Percentiles rank a stretch among this genome's conserved stretches.
Evolutionary conservation across 2,888 invertebrate genomes (phyloP).

Genomic region (Eristalis pertinax): DNA sequence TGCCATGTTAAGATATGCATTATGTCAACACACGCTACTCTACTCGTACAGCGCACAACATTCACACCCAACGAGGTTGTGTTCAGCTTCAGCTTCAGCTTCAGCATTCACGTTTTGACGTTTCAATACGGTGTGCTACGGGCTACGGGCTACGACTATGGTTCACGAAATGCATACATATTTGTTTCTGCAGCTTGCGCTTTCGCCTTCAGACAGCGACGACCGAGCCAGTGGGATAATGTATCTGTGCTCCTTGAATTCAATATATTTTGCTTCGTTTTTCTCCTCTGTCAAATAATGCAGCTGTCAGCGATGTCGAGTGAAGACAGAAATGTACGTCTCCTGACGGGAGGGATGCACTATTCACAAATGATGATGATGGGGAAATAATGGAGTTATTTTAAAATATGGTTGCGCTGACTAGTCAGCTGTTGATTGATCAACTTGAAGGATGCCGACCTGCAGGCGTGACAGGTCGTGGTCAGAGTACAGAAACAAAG

Average conservation of each 20-base stretch:
- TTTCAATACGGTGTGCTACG: slow-evolving; percentile 58
- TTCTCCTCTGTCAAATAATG: slow-evolving; percentile 47
- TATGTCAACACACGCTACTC: slow-evolving; percentile 49
- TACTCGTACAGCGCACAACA: not conserved
- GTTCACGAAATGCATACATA: slow-evolving; percentile 27
- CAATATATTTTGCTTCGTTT: not conserved
- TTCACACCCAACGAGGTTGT: slow-evolving; percentile 30
- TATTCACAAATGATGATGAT: not conserved
- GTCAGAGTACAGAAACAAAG: not conserved
- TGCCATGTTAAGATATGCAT: slow-evolving; percentile 65
- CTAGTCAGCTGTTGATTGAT: not conserved
- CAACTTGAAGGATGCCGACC: not conserved
- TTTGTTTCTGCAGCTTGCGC: slow-evolving; percentile 7
- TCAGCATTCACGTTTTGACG: slow-evolving; percentile 61
- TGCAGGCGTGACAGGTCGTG: not conserved
- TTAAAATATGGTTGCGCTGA: not conserved
- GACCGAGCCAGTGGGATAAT: not conserved
- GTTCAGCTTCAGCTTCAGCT: too few species aligned
- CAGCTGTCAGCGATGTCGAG: slow-evolving; percentile 36
- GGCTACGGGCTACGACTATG: too few species aligned
- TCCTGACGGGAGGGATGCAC: not conserved
- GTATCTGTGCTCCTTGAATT: slow-evolving; percentile 36
- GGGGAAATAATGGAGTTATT: not conserved
- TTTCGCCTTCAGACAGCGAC: slow-evolving; percentile 2
- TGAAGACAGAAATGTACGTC: slow-evolving; percentile 16